A percentile compares a stretch with the other conserved stretches of the same genome.
Conservation (phyloP, 2,113 vertebrate genomes). For the Camelus bactrianus region DNA sequence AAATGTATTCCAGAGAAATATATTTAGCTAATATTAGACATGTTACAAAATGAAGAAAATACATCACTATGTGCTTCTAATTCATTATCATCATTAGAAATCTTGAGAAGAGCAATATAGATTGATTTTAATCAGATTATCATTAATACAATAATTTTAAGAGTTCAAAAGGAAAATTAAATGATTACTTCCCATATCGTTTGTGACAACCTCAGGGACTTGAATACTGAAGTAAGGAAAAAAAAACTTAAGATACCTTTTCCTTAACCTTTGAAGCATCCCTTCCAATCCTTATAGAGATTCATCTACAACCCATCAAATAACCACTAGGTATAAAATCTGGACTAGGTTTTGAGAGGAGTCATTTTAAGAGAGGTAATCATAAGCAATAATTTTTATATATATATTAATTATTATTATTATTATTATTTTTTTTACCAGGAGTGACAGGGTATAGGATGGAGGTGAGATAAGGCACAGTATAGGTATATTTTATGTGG, state of each 20-base stretch:
- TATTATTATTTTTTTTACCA: background rate
- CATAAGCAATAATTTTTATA: background rate
- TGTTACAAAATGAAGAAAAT: constrained; percentile 38
- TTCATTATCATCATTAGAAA: background rate
- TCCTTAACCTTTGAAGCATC: background rate
- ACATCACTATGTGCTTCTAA: background rate
- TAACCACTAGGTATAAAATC: background rate
- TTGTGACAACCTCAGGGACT: constrained; percentile 15
- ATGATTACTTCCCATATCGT: constrained; percentile 6
- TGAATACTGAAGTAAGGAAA: constrained; percentile 35
- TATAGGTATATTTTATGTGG: background rate
- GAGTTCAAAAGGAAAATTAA: constrained; percentile 41
- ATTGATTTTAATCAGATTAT: constrained; percentile 21
- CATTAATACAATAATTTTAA: constrained; percentile 48
- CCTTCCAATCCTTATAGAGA: background rate
- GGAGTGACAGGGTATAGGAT: background rate
- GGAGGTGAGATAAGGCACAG: background rate
- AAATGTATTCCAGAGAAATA: constrained; percentile 26
- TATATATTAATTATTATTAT: background rate
- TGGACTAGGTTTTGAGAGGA: background rate
- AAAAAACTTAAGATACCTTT: background rate
- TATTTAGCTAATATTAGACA: background rate
- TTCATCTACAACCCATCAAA: background rate
- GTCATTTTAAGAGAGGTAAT: background rate
- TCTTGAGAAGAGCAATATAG: background rate